Base-by-base conservation (phyloP, 2,797 vertebrate genomes). In the Botia kubotai region DNA sequence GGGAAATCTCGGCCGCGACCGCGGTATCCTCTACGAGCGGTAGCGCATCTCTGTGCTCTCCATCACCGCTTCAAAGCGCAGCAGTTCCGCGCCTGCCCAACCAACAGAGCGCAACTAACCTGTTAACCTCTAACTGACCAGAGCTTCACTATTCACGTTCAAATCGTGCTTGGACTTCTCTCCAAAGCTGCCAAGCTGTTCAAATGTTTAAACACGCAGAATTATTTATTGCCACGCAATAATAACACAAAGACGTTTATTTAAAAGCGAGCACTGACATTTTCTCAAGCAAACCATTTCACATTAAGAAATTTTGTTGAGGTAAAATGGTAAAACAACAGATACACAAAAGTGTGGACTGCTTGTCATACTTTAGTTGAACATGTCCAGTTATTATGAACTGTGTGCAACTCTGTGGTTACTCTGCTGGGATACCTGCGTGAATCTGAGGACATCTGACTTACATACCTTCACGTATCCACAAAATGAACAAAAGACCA, bases 21-120 rank as follows among this genome's bases (percentile, higher is more conserved):
- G 69, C 72, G 55, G 72, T 3, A 78, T 69, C 43, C 75, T 63
- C 72, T 63, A n/a, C 36, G 33, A 60, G 81, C 53, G 77, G 48
- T 33, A 74, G 87, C 87, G 89, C 89, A 87, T 90, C 89, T 87
- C 82, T 36, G 80, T 39, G 84, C 83, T 88, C 90, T 90, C 89
- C 89, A 67, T 68, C 63, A 58, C 26, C 77, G 72, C 77, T 66
- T 62, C 48, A 70, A 65, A 68, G 57, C 66, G 53, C 69, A 70
- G 55, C 63, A 39, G 33, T 57, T 57, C 50, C 75, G 50, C 39
- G 72, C 78, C 77, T 65, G 82, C 72, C 66, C 76, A 33, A 33
- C 66, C 75, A 57, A 48, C 73, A 14, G 14, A 26, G 39, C 39
- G 26, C 60, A 11, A 57, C 17, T 29, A 75, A 43, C 48, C 53